Base-by-base conservation (phyloP, 2,113 vertebrate genomes). In the Callospermophilus lateralis region DNA sequence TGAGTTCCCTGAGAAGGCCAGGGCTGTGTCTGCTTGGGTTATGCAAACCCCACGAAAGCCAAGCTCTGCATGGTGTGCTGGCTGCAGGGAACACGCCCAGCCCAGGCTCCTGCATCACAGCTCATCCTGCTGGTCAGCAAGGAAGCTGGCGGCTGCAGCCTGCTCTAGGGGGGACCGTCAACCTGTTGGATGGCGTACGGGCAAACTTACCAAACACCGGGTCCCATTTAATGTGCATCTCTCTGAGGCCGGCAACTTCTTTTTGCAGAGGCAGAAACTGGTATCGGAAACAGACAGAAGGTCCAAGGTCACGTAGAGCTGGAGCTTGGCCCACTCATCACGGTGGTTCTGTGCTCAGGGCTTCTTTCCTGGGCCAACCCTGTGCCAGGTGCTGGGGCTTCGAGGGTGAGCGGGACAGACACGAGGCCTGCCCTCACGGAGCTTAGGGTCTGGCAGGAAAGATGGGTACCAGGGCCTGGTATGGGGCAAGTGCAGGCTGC, bases 401-500 rank as follows among this genome's bases (percentile, higher is more conserved):
- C 15, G 1, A 24, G n/a, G 19, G 70, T 68, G 79, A 92, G 42
- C 9, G 19, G 37, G 17, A 48, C 48, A 87, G 77, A 30, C 22
- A 4, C 10, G 34, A 4, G 48, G 15, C 37, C 78, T 79, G 8
- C 37, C 78, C 48, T 94, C 13, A 0, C 0, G 30, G 68, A 58
- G 39, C 22, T 85, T 79, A 16, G 39, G 37, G 1, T 79, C 89
- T 76, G 70, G 48, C 30, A 15, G 65, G 37, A 84, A 7, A 93
- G 74, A 32, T 10, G 37, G 53, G 45, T 15, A 58, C 13, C 42
- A 61, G 30, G 13, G 6, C 0, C 0, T 8, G 9, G 45, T 61
- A 34, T 16, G 34, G 80, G 26, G 26, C 48, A 83, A 17, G 34
- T 11, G 3, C 13, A 22, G 61, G 13, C 67, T 68, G 30, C 9